Evolutionary conservation across 2,797 vertebrate species (phyloP), one percentile per base, ranked within the genome.

Genomic region (Characodon lateralis): DNA sequence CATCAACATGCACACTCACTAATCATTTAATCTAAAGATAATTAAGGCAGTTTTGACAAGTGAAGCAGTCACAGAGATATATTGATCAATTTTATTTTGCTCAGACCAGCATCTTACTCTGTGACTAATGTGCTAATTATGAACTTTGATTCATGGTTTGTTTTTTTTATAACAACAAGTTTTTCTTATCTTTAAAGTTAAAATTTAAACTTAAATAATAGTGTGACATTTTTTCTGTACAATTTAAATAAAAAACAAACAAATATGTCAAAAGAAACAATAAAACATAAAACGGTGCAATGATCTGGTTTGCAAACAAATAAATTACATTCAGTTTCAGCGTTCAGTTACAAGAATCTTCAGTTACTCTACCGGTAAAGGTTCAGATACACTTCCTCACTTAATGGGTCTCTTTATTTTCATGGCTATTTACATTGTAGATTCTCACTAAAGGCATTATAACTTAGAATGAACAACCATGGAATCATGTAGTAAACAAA

Each of bases 31-130:
- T 81, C 77, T 76, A 43, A 46, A 78, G 79, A 31, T 87, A 85
- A 91, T 90, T 88, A 88, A 78, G 74, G 74, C 41, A 8, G 59
- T 72, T 87, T 73, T 68, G 83, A 84, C 83, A 77, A 78, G 83
- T 56, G 74, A 69, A 76, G 85, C 78, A 74, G 85, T 89, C 88
- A 66, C 7, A 71, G 20, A 43, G 77, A 86, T 43, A 69, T 74
- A 76, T 79, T 79, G 31, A 72, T 87, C 65, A 43, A 66, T 71
- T 77, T 58, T 12, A 50, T 39, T 43, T 14, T 41, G 31, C 80
- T 82, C 79, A 77, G 46, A 68, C 50, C 20, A n/a, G 14, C 77
- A 63, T 72, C 66, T 31, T n/a, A 28, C 1, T 46, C 65, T 3
- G 43, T 3, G 0, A 50, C 77, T 51, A 18, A 50, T 46, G 39